Percentiles rank a stretch among this genome's conserved stretches.
These are phyloP conservation scores for Drosophila trapezifrons DNA, from an alignment of 1,140 invertebrate genomes.

Conservation along the genomic window DNA sequence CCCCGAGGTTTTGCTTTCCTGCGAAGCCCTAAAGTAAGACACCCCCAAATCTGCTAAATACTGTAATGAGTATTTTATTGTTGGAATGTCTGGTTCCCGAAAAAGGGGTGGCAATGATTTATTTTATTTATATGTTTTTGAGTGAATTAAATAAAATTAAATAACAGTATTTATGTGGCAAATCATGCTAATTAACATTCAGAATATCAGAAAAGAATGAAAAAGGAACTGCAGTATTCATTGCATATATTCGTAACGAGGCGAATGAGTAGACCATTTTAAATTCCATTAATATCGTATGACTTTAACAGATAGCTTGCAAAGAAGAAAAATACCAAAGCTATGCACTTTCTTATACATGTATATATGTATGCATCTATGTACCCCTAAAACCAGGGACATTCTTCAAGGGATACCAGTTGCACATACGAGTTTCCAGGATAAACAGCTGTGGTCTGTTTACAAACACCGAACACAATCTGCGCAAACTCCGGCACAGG, in stretches of 20 bases:
- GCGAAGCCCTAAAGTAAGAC: slow-evolving; percentile 49
- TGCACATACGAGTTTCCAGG: slow-evolving; percentile 41
- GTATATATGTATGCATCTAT: neutral
- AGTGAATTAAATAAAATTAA: neutral
- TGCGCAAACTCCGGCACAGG: slow-evolving; percentile 63
- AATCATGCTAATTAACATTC: too few species aligned
- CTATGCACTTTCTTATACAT: too few species aligned
- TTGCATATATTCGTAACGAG: too few species aligned
- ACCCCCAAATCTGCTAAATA: slow-evolving; percentile 15
- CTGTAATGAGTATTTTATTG: slow-evolving; percentile 46
- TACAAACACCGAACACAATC: slow-evolving; percentile 56
- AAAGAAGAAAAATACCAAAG: too few species aligned
- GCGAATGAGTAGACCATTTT: neutral
- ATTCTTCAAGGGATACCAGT: slow-evolving; percentile 35
- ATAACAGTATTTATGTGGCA: neutral
- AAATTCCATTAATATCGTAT: neutral
- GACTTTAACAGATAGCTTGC: too few species aligned
- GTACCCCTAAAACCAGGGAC: neutral
- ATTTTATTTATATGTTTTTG: neutral
- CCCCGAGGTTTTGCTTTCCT: slow-evolving; percentile 10
- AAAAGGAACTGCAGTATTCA: too few species aligned
- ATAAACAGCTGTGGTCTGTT: slow-evolving; percentile 57
- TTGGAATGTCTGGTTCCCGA: neutral
- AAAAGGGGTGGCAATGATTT: neutral
- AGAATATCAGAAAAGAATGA: too few species aligned